These are phyloP conservation scores for Columba livia DNA, from an alignment of 2,113 vertebrate genomes.

Conservation along the genomic window DNA sequence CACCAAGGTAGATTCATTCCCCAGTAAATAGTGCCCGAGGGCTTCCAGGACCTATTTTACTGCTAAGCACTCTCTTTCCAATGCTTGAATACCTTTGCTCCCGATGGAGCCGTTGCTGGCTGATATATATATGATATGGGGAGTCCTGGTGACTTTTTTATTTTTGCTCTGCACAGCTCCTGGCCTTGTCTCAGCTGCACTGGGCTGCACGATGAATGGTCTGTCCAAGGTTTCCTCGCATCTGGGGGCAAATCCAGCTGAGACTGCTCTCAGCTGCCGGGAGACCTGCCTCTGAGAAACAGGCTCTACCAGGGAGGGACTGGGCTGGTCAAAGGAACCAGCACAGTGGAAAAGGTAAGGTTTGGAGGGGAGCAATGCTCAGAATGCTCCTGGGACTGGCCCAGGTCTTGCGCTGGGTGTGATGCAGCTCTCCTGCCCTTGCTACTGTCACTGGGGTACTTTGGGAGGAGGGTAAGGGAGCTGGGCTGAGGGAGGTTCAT, in stretches of 20 bases:
- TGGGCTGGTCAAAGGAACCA: not conserved
- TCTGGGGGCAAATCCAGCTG: not conserved
- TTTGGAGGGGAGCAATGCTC: not conserved
- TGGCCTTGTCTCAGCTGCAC: not conserved
- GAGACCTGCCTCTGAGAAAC: not conserved
- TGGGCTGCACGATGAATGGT: conserved; percentile 25
- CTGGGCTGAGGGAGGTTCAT: not conserved
- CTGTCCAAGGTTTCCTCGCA: not conserved
- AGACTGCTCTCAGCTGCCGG: not conserved
- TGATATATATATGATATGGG: conserved; percentile 71
- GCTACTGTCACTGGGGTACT: accelerated
- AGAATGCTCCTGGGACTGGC: not conserved
- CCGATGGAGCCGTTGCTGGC: conserved; percentile 60
- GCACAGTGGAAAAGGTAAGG: not conserved
- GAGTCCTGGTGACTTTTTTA: conserved; percentile 55
- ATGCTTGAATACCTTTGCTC: conserved; percentile 72
- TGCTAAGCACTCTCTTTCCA: conserved; percentile 72
- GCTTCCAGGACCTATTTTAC: conserved; percentile 72
- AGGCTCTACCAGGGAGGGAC: not conserved
- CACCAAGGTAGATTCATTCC: conserved; percentile 70
- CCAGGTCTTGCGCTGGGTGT: not conserved
- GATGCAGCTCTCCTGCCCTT: not conserved
- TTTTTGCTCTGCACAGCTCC: conserved; percentile 61
- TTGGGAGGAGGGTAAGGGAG: not conserved
- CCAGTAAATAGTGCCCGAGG: conserved; percentile 66